A percentile compares a stretch with the other conserved stretches of the same genome.
Evolutionary conservation across 2,113 vertebrate genomes (phyloP).

Genomic region (Rhinopomastus cyanomelas): DNA sequence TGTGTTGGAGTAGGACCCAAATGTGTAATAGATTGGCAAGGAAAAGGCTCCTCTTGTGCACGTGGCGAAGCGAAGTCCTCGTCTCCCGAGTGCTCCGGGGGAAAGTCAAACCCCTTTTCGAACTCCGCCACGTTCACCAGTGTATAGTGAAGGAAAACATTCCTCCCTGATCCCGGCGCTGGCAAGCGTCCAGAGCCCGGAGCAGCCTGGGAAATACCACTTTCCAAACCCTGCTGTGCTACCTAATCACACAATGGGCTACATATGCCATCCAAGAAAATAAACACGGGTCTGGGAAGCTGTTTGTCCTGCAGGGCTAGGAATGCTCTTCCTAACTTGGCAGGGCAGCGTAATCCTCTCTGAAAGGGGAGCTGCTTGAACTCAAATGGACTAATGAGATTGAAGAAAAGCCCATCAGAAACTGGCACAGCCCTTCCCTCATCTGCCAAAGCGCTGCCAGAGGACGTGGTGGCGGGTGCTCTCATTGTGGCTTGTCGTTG

Average conservation of each 20-base stretch:
- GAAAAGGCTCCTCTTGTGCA: background rate
- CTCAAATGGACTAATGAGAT: slow-evolving; percentile 56
- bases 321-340: slow-evolving; percentile 69
- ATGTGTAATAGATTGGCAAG: background rate
- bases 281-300: slow-evolving; percentile 67
- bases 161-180: slow-evolving; percentile 49
- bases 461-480: background rate
- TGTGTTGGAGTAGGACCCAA: background rate
- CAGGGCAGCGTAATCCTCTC: slow-evolving; percentile 56
- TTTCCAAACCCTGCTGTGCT: slow-evolving; percentile 44
- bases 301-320: slow-evolving; percentile 69
- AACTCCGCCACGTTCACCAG: slow-evolving; percentile 28
- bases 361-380: slow-evolving; percentile 65
- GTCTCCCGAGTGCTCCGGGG: background rate
- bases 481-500: background rate
- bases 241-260: slow-evolving; percentile 72
- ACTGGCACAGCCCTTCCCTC: background rate
- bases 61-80: slow-evolving; percentile 13
- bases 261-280: slow-evolving; percentile 70
- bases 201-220: slow-evolving; percentile 65
- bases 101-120: slow-evolving; percentile 42
- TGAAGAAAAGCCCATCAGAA: slow-evolving; percentile 49
- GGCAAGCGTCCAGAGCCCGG: slow-evolving; percentile 27
- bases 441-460: background rate
- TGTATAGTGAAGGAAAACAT: slow-evolving; percentile 54